Base-by-base conservation (phyloP, 92 coral and sea anemone genomes). In the Heliopora coerulea region DNA sequence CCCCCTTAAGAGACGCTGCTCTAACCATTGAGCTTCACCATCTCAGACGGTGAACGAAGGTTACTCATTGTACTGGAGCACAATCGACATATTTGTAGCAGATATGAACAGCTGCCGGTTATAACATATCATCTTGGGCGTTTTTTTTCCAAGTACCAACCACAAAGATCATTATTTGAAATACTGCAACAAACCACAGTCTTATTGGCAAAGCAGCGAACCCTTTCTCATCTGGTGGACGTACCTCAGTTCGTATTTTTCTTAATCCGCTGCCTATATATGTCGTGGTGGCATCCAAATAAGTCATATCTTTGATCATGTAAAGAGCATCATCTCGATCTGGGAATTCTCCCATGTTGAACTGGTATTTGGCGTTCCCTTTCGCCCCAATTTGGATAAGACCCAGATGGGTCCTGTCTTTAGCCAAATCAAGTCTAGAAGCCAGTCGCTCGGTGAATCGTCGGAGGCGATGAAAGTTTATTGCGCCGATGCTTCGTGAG, bases 221-320 rank as follows among this genome's bases (percentile, higher is more conserved):
- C n/a, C n/a, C n/a, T n/a, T n/a, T n/a, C n/a, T n/a, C n/a, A n/a
- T n/a, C n/a, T n/a, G n/a, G n/a, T n/a, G 19, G 3, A 26, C 31
- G 19, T 54, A 70, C 77, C 77, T 70, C 20, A 52, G 52, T 27
- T 21, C 77, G 62, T 31, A 70, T 70, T n/a, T 9, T 70, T 7
- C n/a, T 31, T 17, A 70, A 50, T 17, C 49, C 77, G 24, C 3
- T 17, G 33, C 77, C 77, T 63, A 70, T 52, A 35, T 17, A 70
- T 54, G 77, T 70, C 10, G 31, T 30, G 0, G 15, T 19, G 27
- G 39, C 40, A 17, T 70, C 77, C 1, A 70, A 10, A 23, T 70
- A 70, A 49, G 29, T 54, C 77, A 70, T 70, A 14, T 70, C 77
- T 15, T 70, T 70, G 33, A 70, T 54, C 77, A 70, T 70, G 27